Percentiles rank a stretch among this genome's conserved stretches.
phyloP scores from a whole-genome alignment of 2,888 invertebrate species.

The Phragmatobia fuliginosa region DNA sequence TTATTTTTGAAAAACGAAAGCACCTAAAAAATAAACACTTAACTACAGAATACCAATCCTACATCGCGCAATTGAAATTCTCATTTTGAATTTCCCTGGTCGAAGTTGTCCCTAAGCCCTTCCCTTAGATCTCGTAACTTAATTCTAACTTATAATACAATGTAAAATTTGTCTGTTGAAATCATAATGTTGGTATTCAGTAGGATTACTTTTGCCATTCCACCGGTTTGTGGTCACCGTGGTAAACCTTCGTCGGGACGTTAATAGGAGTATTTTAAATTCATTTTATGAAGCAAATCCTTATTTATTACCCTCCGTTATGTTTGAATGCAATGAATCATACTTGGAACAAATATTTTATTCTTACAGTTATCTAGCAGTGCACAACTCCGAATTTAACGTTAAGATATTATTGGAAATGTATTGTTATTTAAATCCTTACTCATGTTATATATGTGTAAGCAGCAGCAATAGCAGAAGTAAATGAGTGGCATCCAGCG shows the following conservation, averaged over 20 bases:
- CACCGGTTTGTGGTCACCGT: neutral
- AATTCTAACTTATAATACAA: no score
- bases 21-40: no score
- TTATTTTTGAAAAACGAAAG: no score
- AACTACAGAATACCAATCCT: no score
- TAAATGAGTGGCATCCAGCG: no score
- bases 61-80: no score
- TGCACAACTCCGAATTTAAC: slow-evolving; percentile 29
- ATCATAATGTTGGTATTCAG: neutral
- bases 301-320: slow-evolving; percentile 28
- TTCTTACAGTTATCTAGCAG: slow-evolving; percentile 30
- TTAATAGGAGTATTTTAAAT: slow-evolving; percentile 16
- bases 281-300: slow-evolving; percentile 14
- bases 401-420: slow-evolving; percentile 1
- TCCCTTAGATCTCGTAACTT: no score
- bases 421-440: no score
- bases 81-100: no score
- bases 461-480: no score
- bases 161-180: neutral
- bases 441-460: no score
- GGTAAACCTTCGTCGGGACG: slow-evolving; percentile 13
- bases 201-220: neutral
- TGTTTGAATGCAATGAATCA: slow-evolving; percentile 25
- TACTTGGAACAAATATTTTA: slow-evolving; percentile 29
- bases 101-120: no score